Percentiles rank a stretch among this genome's conserved stretches.
These are phyloP conservation scores for Tupiocoris notatus DNA, from an alignment of 2,888 invertebrate species.

Conservation along the genomic window DNA sequence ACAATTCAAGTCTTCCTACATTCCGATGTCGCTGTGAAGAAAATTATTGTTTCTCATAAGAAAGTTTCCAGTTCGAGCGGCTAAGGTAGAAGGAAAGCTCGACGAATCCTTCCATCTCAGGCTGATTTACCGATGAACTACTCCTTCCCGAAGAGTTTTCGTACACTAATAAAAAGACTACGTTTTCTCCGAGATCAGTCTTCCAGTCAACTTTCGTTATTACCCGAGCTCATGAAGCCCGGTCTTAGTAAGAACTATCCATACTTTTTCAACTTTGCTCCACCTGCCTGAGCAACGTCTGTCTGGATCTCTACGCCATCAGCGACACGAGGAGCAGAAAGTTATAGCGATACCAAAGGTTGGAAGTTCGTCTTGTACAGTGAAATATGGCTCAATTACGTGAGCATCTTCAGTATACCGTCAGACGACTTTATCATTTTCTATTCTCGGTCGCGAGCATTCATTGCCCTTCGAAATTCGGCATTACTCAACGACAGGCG, in stretches of 20 bases:
- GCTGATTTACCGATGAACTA: constrained; percentile 36
- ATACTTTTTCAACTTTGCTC: not conserved
- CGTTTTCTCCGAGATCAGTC: not conserved
- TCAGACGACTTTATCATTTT: no score
- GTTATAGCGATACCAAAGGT: not conserved
- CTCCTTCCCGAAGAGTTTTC: constrained; percentile 35
- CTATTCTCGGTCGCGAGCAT: no score
- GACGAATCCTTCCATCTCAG: constrained; percentile 1
- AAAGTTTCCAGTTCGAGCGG: constrained; percentile 29
- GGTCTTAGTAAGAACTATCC: not conserved
- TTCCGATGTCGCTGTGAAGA: not conserved
- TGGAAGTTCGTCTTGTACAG: not conserved
- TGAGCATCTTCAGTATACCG: not conserved
- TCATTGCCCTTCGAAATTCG: no score
- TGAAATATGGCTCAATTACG: constrained; percentile 35
- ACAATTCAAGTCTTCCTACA: no score
- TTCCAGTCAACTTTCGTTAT: constrained; percentile 35
- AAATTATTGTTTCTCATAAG: constrained; percentile 40
- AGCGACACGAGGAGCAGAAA: not conserved
- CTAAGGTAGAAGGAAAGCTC: constrained; percentile 19
- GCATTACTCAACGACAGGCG: no score
- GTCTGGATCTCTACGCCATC: not conserved
- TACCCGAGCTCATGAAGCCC: constrained; percentile 22
- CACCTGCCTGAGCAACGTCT: not conserved
- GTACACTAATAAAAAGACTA: constrained; percentile 35